A percentile compares a stretch with the other conserved stretches of the same genome.
Evolutionary conservation across 2,113 vertebrate genomes (phyloP).

Genomic region (Antennarius striatus): DNA sequence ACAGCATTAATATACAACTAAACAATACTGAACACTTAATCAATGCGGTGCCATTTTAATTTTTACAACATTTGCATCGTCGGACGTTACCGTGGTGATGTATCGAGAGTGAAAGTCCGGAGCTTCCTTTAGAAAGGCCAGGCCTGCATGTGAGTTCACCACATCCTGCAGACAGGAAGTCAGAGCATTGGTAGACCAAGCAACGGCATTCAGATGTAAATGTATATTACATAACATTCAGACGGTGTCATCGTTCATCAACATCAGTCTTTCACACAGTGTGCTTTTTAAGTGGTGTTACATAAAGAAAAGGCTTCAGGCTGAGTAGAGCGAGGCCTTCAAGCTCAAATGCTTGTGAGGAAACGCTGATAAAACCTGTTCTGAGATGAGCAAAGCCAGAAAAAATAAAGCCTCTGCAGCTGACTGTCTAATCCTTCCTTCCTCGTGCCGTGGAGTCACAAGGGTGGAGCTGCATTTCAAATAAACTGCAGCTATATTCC

Average conservation of each 20-base stretch:
- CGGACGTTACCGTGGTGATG: conserved; percentile 88
- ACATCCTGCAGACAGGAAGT: conserved; percentile 84
- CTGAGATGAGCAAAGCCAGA: conserved; percentile 10
- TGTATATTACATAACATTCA: conserved; percentile 8
- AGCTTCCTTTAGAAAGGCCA: conserved; percentile 93
- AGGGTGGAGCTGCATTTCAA: conserved; percentile 39
- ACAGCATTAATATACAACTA: neutral
- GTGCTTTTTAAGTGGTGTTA: conserved; percentile 25
- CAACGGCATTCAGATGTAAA: conserved; percentile 35
- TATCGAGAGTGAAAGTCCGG: conserved; percentile 96
- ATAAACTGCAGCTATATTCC: conserved; percentile 41
- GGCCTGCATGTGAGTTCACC: conserved; percentile 90
- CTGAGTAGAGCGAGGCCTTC: conserved; percentile 14
- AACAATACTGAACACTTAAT: neutral
- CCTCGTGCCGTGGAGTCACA: conserved; percentile 33
- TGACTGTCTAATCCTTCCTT: conserved; percentile 40
- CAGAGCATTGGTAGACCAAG: conserved; percentile 8
- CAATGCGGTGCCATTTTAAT: neutral
- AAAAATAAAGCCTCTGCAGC: conserved; percentile 5
- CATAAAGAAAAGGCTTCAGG: conserved; percentile 21
- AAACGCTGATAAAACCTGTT: conserved; percentile 20
- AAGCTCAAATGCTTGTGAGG: conserved; percentile 21
- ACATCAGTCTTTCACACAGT: conserved; percentile 21
- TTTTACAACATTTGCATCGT: neutral
- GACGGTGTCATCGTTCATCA: conserved; percentile 35